Conservation (phyloP, 2,113 vertebrate species). For the Burhinus bistriatus region DNA sequence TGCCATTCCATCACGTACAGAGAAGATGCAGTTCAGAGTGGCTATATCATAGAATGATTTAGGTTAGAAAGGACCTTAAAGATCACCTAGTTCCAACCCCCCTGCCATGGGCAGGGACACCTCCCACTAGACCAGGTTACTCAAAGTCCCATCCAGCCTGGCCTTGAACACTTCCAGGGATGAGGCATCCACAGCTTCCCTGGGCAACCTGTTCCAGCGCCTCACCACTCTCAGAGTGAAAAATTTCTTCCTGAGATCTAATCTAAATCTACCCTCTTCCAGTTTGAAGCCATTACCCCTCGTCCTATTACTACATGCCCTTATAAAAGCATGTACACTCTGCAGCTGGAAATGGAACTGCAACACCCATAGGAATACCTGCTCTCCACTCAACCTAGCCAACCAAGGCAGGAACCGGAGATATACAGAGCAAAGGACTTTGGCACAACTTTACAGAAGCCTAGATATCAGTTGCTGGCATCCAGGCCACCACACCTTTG, state of each 20-base stretch:
- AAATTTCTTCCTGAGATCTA: background rate
- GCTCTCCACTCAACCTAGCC: background rate
- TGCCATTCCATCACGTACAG: rapidly evolving
- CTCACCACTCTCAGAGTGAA: background rate
- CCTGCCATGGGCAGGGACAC: background rate
- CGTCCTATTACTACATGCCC: background rate
- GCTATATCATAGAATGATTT: background rate
- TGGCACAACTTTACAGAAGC: background rate
- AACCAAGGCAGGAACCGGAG: background rate
- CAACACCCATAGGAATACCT: background rate
- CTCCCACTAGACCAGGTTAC: background rate
- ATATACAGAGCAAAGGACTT: background rate
- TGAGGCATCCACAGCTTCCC: background rate
- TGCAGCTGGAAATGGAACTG: background rate
- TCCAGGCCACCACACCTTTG: background rate
- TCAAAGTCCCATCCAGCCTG: background rate
- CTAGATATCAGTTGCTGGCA: background rate
- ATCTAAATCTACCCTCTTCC: background rate
- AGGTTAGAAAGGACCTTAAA: background rate
- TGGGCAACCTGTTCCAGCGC: background rate
- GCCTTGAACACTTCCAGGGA: background rate
- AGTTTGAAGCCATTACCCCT: background rate
- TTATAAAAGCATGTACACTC: background rate
- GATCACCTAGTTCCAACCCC: too few relatives aligned
- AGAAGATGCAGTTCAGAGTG: background rate